Evolutionary conservation across 2,888 invertebrate species (phyloP), one percentile per base, ranked within the genome.

Genomic region (Eueremaeus valkanovi): DNA sequence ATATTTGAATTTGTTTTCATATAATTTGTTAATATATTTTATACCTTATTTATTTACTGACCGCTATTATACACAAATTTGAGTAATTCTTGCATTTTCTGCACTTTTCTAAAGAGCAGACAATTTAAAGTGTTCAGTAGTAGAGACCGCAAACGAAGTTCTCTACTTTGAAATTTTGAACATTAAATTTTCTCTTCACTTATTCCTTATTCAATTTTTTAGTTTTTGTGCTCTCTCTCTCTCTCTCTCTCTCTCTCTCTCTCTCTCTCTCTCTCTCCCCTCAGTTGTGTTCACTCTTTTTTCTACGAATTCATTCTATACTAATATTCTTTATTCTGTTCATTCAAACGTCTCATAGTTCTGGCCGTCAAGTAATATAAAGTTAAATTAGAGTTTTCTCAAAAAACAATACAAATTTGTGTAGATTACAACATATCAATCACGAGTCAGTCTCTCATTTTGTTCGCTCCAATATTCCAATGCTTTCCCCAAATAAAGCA

Each of bases 151-250:
- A n/a, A n/a, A n/a, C n/a, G n/a, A n/a, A n/a, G n/a, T n/a, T n/a
- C n/a, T n/a, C n/a, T n/a, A n/a, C n/a, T n/a, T n/a, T 16, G 36
- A 45, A 18, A 16, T 63, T 63, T 58, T 33, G 36, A 63, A 63
- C 63, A 63, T 63, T 63, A 63, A 63, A 36, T 63, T 63, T 63
- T 63, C 58, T 58, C 33, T 63, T 63, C 63, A 63, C 63, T 63
- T 63, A 63, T 63, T 63, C 21, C n/a, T 63, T 63, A 63, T 63
- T 63, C 63, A 63, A 63, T 63, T 63, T 63, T 58, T n/a, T n/a
- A n/a, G n/a, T n/a, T n/a, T n/a, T n/a, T n/a, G n/a, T n/a, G n/a
- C n/a, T n/a, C n/a, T n/a, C 33, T 63, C 18, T n/a, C 31, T 36
- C n/a, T 63, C 8, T 29, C n/a, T 29, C 2, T 16, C n/a, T 63